Evolutionary conservation across 2,797 vertebrate species (phyloP).

Genomic region (Cynodonichthys magdalenae): DNA sequence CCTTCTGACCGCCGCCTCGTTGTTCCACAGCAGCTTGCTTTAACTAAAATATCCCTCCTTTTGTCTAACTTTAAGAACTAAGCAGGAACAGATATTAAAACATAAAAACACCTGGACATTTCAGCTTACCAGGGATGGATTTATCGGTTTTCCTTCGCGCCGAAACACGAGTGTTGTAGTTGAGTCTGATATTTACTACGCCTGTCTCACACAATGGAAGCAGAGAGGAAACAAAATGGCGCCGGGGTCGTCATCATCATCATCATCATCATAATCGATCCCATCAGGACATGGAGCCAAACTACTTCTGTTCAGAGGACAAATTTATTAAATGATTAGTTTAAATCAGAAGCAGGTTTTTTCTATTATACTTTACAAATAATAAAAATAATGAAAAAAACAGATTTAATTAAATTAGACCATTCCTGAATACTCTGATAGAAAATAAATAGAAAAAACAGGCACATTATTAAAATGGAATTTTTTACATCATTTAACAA

Average conservation of each 20-base stretch:
- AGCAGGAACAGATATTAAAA: conserved; percentile 20
- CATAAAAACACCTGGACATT: conserved; percentile 15
- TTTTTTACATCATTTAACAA: too few relatives aligned
- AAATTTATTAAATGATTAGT: too few relatives aligned
- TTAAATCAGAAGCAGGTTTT: too few relatives aligned
- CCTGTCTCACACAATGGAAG: conserved; percentile 82
- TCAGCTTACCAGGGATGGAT: conserved; percentile 73
- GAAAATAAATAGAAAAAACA: too few relatives aligned
- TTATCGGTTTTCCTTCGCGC: conserved; percentile 50
- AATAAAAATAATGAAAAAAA: too few relatives aligned
- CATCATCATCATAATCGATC: too few relatives aligned
- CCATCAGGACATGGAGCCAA: too few relatives aligned
- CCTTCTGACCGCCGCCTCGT: conserved; percentile 53
- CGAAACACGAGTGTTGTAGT: conserved; percentile 75
- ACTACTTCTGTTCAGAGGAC: too few relatives aligned
- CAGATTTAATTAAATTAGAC: too few relatives aligned
- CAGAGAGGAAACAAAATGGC: conserved; percentile 82
- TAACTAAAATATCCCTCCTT: conserved; percentile 42
- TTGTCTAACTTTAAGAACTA: conserved; percentile 20
- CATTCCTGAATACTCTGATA: too few relatives aligned
- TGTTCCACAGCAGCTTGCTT: conserved; percentile 49
- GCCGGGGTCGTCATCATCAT: conserved; percentile 36
- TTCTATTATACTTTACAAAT: too few relatives aligned
- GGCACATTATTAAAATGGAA: too few relatives aligned
- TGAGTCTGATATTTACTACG: conserved; percentile 84